Percentiles rank a stretch among this genome's conserved stretches.
Evolutionary conservation across 1,140 invertebrate species (phyloP).

Genomic region (Drosophila nebulosa): DNA sequence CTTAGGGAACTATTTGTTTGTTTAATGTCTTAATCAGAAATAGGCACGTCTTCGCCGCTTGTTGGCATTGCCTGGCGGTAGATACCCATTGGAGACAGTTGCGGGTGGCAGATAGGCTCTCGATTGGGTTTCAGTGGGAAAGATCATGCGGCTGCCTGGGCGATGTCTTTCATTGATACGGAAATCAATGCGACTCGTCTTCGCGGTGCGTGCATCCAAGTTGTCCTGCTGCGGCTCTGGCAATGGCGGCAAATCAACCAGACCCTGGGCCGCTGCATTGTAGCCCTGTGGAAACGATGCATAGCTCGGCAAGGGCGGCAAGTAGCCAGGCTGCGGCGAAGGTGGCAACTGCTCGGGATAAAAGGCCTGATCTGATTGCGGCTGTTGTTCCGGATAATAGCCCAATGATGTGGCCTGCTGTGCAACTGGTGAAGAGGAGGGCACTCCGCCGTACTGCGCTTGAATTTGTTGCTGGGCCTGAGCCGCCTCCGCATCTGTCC

Average conservation of each 20-base stretch:
- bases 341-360: constrained; percentile 11
- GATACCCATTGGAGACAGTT: constrained; percentile 3
- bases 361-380: constrained; percentile 22
- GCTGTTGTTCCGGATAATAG: constrained; percentile 47
- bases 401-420: constrained; percentile 33
- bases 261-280: constrained; percentile 17
- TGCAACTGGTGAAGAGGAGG: background rate
- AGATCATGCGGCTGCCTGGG: constrained; percentile 45
- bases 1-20: constrained; percentile 50
- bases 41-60: constrained; percentile 19
- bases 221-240: constrained; percentile 51
- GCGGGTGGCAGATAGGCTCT: constrained; percentile 18
- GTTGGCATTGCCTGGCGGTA: background rate
- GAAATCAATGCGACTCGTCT: constrained; percentile 38
- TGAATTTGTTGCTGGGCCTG: constrained; percentile 72
- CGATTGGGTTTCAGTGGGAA: constrained; percentile 28
- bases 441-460: constrained; percentile 57
- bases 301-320: constrained; percentile 32
- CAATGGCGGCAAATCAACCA: constrained; percentile 43
- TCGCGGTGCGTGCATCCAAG: constrained; percentile 41
- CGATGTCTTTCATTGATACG: constrained; percentile 49
- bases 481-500: constrained; percentile 69
- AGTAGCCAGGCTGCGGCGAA: background rate
- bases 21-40: constrained; percentile 54
- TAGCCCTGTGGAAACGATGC: constrained; percentile 32